A percentile compares a stretch with the other conserved stretches of the same genome.
These are phyloP conservation scores for Lasius fuliginosus DNA, from an alignment of 2,888 invertebrate genomes.

Conservation along the genomic window DNA sequence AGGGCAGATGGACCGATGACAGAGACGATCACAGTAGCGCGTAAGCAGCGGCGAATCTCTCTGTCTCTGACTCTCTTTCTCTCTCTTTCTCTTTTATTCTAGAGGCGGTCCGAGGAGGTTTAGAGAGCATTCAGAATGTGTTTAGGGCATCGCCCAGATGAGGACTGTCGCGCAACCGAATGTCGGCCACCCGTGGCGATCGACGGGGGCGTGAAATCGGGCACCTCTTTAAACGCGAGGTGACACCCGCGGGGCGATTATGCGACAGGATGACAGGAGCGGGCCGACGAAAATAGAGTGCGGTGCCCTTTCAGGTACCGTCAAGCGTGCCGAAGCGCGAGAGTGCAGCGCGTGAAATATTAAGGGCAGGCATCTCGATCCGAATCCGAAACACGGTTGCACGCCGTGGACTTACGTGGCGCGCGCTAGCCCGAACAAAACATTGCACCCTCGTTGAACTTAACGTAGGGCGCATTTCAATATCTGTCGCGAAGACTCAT, in stretches of 20 bases:
- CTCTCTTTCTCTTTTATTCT: background rate
- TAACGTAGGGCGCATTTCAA: conserved; percentile 17
- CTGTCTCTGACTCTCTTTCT: background rate
- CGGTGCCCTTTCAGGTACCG: conserved; percentile 68
- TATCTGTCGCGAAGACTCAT: conserved; percentile 21
- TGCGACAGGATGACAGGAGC: conserved; percentile 54
- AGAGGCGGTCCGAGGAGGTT: conserved; percentile 41
- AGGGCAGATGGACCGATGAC: conserved; percentile 39
- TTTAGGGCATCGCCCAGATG: conserved; percentile 70
- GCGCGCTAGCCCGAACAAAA: conserved; percentile 39
- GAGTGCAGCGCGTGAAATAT: conserved; percentile 49
- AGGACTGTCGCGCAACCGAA: conserved; percentile 59
- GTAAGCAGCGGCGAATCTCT: conserved; percentile 12
- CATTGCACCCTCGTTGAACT: conserved; percentile 28
- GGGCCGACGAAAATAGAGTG: conserved; percentile 42
- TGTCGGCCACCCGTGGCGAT: conserved; percentile 80
- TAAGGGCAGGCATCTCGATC: conserved; percentile 27
- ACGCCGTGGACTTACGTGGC: background rate
- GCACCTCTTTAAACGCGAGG: conserved; percentile 79
- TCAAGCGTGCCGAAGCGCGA: conserved; percentile 66
- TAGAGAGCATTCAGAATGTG: conserved; percentile 68
- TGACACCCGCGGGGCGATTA: conserved; percentile 80
- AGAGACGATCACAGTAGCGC: conserved; percentile 51
- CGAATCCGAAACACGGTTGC: conserved; percentile 27
- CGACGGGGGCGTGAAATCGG: conserved; percentile 85